Evolutionary conservation across 2,888 invertebrate genomes (phyloP), one percentile per base, ranked within the genome.

Genomic region (Choristoneura rosaceana): DNA sequence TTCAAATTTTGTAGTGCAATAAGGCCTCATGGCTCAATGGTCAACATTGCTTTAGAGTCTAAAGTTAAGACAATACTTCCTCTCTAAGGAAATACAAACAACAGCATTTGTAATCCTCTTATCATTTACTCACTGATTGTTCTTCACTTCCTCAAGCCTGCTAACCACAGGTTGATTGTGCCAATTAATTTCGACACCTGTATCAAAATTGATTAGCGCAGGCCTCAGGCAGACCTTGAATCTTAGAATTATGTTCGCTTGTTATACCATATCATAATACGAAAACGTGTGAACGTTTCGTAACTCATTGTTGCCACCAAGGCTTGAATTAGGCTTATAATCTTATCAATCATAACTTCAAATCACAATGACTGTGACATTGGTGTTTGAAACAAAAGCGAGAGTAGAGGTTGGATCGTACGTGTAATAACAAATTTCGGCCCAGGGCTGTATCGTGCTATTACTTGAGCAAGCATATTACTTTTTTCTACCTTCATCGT

Each of bases 271-370:
- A 77, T 76, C 75, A 75, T 75, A 80, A 83, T 83, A 78, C 71
- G 78, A 79, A 80, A 83, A 82, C 81, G 86, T 87, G 87, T 81
- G 85, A 87, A 86, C 77, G 76, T 84, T 84, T 85, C 79, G 78
- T 77, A 80, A 82, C 77, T 74, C 81, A 77, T 81, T 84, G 76
- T 77, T 73, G 73, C 80, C 71, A 76, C 80, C 81, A 81, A 82
- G 81, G 81, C 75, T 78, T 78, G 74, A 78, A 80, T 74, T 69
- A 59, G 70, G 50, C 63, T 71, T 67, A 73, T 71, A 73, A 71
- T 70, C 73, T 52, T 73, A 73, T 73, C 73, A 73, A 69, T 73
- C 73, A 69, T 55, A 38, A 52, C 41, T 59, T 50, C 15, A 34
- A 62, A 15, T 14, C 43, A 62, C 63, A 60, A 50, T 60, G 68